Evolutionary conservation across 2,113 vertebrate genomes (phyloP).

Genomic region (Otis tarda): DNA sequence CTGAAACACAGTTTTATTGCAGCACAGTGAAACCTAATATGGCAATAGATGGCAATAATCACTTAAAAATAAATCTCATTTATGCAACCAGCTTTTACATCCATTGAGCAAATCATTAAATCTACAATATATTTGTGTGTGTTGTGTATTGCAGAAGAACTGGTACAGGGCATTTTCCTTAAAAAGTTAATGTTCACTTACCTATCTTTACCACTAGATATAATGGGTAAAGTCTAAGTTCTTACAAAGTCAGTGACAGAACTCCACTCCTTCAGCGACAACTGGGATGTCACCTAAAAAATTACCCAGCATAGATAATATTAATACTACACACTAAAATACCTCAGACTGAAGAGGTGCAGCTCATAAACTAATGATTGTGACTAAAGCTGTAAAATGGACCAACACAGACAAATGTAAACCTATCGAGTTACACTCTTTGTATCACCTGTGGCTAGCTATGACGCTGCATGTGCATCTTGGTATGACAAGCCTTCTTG

Average conservation of each 20-base stretch:
- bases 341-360: not conserved
- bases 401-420: not conserved
- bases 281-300: not conserved
- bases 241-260: not conserved
- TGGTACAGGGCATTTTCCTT: not conserved
- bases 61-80: constrained; percentile 47
- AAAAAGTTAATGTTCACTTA: not conserved
- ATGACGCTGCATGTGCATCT: not conserved
- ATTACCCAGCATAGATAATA: not conserved
- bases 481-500: not conserved
- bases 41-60: constrained; percentile 65
- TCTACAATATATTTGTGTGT: not conserved
- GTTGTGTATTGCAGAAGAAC: not conserved
- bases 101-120: constrained; percentile 41
- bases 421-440: not conserved
- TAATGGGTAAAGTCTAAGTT: not conserved
- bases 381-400: not conserved
- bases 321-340: not conserved
- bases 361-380: not conserved
- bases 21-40: constrained; percentile 49
- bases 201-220: not conserved
- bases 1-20: constrained; percentile 45
- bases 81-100: constrained; percentile 49
- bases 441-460: not conserved
- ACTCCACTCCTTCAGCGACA: not conserved